Evolutionary conservation across 2,888 invertebrate species (phyloP).

Genomic region (Dastarcus helophoroides): DNA sequence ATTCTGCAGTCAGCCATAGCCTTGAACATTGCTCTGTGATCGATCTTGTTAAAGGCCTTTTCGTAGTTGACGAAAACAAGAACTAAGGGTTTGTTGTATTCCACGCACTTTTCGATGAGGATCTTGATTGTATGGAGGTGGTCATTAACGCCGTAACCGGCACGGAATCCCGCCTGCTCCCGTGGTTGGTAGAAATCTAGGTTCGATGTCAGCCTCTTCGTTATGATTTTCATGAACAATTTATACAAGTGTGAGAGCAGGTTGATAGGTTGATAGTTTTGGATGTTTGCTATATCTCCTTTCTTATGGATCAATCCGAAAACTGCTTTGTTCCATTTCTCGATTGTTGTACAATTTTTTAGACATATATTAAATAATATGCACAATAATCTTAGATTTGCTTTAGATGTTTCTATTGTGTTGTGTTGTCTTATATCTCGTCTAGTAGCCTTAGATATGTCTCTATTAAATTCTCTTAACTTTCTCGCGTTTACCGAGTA

Average conservation of each 20-base stretch:
- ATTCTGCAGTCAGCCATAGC: conserved; percentile 6
- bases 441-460: conserved; percentile 3
- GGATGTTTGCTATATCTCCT: conserved; percentile 8
- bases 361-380: conserved; percentile 7
- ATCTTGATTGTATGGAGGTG: conserved; percentile 12
- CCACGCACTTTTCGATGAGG: conserved; percentile 13
- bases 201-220: conserved; percentile 12
- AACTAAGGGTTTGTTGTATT: conserved; percentile 10
- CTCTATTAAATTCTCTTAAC: conserved; percentile 2
- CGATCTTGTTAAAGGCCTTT: conserved; percentile 6
- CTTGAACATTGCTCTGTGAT: conserved; percentile 4
- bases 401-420: neutral
- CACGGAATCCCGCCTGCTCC: conserved; percentile 15
- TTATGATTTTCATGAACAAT: conserved; percentile 14
- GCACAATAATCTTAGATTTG: neutral
- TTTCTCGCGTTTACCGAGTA: neutral
- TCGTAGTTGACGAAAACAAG: conserved; percentile 6
- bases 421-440: conserved; percentile 4
- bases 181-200: conserved; percentile 14
- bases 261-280: conserved; percentile 12
- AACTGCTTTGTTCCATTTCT: conserved; percentile 10
- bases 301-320: conserved; percentile 9
- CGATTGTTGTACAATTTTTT: conserved; percentile 3
- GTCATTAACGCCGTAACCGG: conserved; percentile 13
- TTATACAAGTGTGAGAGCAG: conserved; percentile 11